Evolutionary conservation across 2,888 invertebrate genomes (phyloP).

Genomic region (Zhuqinia jingwanae): DNA sequence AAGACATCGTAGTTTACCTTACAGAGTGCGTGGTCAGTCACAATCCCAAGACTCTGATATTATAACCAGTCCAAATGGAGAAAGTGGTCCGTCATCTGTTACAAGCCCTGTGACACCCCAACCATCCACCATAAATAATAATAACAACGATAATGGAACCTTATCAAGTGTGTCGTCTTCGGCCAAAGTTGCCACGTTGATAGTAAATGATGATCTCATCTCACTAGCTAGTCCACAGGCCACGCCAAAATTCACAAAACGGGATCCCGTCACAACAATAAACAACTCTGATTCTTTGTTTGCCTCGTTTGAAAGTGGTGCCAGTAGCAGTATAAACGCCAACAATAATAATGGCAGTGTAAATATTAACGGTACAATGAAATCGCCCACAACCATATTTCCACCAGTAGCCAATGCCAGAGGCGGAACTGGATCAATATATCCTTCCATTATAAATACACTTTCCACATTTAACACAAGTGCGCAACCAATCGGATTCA

Average conservation of each 20-base stretch:
- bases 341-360: slow-evolving; percentile 6
- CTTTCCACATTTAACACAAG: slow-evolving; percentile 5
- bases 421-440: neutral
- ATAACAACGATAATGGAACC: slow-evolving; percentile 34
- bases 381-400: slow-evolving; percentile 27
- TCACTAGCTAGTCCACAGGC: slow-evolving; percentile 77
- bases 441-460: slow-evolving; percentile 52
- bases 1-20: slow-evolving; percentile 77
- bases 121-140: slow-evolving; percentile 5
- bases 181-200: slow-evolving; percentile 6
- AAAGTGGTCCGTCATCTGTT: slow-evolving; percentile 80
- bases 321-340: neutral
- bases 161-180: slow-evolving; percentile 2
- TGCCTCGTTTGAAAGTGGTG: slow-evolving; percentile 39
- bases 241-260: slow-evolving; percentile 72
- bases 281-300: slow-evolving; percentile 53
- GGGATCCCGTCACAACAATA: slow-evolving; percentile 45
- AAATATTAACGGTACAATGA: neutral
- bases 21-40: slow-evolving; percentile 67
- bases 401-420: slow-evolving; percentile 1
- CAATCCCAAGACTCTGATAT: slow-evolving; percentile 83
- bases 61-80: slow-evolving; percentile 85
- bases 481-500: slow-evolving; percentile 57
- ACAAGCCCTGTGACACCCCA: slow-evolving; percentile 7
- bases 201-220: slow-evolving; percentile 77